A percentile compares a stretch with the other conserved stretches of the same genome.
Conservation (phyloP, 2,888 invertebrate genomes). For the Cybosia mesomella region DNA sequence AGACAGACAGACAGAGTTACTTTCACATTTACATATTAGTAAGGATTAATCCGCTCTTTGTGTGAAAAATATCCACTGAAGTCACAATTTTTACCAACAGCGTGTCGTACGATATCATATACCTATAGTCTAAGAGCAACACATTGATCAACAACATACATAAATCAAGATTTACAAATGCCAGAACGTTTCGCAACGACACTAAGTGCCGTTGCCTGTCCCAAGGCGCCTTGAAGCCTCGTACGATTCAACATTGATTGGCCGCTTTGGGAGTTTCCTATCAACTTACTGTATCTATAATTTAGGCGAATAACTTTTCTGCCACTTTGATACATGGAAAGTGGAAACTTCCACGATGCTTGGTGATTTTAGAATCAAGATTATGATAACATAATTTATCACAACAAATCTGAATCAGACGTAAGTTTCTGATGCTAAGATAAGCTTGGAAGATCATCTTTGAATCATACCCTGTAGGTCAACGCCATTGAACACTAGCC, state of each 20-base stretch:
- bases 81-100: no score
- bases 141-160: not conserved
- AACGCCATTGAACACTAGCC: no score
- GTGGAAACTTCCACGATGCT: slow-evolving; percentile 8
- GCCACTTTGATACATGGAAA: not conserved
- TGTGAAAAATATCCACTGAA: no score
- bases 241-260: slow-evolving; percentile 66
- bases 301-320: slow-evolving; percentile 33
- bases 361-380: no score
- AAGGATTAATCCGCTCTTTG: no score
- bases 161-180: slow-evolving; percentile 9
- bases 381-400: no score
- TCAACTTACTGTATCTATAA: slow-evolving; percentile 51
- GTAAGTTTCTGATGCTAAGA: no score
- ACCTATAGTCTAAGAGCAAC: not conserved
- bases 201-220: slow-evolving; percentile 23
- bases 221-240: slow-evolving; percentile 27
- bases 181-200: slow-evolving; percentile 13
- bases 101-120: not conserved
- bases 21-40: no score
- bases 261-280: slow-evolving; percentile 63
- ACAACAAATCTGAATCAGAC: no score
- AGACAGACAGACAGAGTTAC: no score
- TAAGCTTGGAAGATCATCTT: no score
- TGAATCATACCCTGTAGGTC: no score